A percentile compares a stretch with the other conserved stretches of the same genome.
Conservation (phyloP, 2,113 vertebrate genomes). For the Motacilla tschutschensis region DNA sequence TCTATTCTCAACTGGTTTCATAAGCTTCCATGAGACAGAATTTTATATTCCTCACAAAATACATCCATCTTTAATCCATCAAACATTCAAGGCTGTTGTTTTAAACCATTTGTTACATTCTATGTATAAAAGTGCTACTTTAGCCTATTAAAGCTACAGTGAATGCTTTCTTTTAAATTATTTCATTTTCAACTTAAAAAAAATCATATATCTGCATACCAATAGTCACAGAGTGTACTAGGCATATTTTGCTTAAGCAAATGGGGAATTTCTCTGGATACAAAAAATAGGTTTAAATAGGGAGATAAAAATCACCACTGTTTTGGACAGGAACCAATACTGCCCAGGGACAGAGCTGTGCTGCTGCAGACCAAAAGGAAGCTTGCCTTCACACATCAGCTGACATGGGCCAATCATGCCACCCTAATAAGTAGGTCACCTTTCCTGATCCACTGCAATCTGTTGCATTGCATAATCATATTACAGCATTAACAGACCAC, state of each 20-base stretch:
- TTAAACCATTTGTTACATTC: not conserved
- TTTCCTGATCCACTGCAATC: slow-evolving; percentile 57
- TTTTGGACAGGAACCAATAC: not conserved
- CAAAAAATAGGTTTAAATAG: not conserved
- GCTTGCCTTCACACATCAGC: slow-evolving; percentile 28
- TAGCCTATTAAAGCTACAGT: not conserved
- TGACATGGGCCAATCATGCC: slow-evolving; percentile 43
- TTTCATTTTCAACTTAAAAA: not conserved
- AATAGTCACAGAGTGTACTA: not conserved
- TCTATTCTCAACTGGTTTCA: not conserved
- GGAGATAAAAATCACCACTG: not conserved
- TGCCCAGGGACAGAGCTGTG: not conserved
- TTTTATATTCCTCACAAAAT: not conserved
- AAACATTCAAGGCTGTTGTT: not conserved
- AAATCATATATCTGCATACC: not conserved
- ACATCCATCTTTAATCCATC: not conserved
- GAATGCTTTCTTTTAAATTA: not conserved
- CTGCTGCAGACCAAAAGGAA: slow-evolving; percentile 9
- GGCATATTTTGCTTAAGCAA: not conserved
- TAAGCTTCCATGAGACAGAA: not conserved
- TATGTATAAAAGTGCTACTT: not conserved
- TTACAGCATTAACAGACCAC: slow-evolving; percentile 1
- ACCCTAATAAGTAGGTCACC: slow-evolving; percentile 53
- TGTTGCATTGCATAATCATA: slow-evolving; percentile 22
- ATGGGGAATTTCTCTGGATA: not conserved